Percentiles rank a stretch among this genome's conserved stretches.
These are phyloP conservation scores for Stegostoma tigrinum DNA, from an alignment of 2,113 vertebrate species.

Conservation along the genomic window DNA sequence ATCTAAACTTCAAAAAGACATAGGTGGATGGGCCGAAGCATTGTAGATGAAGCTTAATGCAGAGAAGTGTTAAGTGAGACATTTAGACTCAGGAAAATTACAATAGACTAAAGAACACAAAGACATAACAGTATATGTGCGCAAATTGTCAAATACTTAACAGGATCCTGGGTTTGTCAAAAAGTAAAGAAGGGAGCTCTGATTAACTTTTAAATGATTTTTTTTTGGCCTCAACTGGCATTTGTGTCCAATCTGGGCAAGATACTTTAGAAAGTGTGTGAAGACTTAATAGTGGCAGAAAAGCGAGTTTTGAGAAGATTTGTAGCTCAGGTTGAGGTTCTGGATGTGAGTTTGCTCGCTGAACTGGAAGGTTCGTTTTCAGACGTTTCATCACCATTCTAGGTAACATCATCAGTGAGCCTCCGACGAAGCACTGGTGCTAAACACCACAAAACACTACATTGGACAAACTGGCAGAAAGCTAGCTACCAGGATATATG, in stretches of 20 bases:
- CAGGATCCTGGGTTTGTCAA: background rate
- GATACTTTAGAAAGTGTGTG: background rate
- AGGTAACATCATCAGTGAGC: no score
- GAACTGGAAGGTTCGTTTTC: no score
- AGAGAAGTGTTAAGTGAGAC: background rate
- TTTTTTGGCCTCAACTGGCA: background rate
- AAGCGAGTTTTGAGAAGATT: no score
- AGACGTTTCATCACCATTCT: no score
- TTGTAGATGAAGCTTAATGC: background rate
- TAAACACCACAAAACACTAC: no score
- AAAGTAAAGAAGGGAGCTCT: background rate
- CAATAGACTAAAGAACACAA: background rate
- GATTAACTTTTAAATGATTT: background rate
- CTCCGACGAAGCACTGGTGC: no score
- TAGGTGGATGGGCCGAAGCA: background rate
- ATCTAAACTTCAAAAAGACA: background rate
- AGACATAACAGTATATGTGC: background rate
- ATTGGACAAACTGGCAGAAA: no score
- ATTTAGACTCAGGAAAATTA: background rate
- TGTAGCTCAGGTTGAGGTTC: no score
- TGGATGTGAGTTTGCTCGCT: no score
- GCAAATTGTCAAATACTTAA: background rate
- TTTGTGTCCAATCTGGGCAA: background rate
- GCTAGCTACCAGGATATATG: no score
- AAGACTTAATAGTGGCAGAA: background rate